Conservation (phyloP, 30 jellyfish, hydroid and myxozoan species). For the Aurelia sp. region DNA sequence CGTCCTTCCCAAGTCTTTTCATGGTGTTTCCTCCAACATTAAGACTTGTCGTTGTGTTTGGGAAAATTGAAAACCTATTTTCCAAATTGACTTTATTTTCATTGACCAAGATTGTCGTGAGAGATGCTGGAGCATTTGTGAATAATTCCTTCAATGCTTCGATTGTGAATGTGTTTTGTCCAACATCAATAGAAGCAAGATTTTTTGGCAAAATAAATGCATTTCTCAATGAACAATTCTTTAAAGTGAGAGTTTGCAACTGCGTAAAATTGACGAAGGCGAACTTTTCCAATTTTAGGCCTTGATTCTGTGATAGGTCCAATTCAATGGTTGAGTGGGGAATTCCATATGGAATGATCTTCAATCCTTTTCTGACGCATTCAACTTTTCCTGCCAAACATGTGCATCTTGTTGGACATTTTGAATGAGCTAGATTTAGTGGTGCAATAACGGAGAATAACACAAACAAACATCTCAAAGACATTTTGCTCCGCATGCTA, state of each 20-base stretch:
- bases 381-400: too few relatives aligned
- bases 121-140: background rate
- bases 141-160: constrained; percentile 4
- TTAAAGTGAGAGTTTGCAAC: constrained; percentile 3
- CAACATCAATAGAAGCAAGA: background rate
- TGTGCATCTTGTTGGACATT: too few relatives aligned
- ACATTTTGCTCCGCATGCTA: too few relatives aligned
- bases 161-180: background rate
- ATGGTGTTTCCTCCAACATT: constrained; percentile 9
- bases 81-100: background rate
- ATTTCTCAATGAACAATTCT: background rate
- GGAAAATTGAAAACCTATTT: constrained; percentile 9
- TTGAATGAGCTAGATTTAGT: too few relatives aligned
- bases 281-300: too few relatives aligned
- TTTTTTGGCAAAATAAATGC: constrained; percentile 4
- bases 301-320: too few relatives aligned
- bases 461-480: too few relatives aligned
- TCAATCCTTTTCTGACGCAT: too few relatives aligned
- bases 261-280: constrained; percentile 10
- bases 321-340: too few relatives aligned
- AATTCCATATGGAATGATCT: too few relatives aligned
- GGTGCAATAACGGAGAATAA: too few relatives aligned
- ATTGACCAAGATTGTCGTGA: background rate
- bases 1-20: background rate
- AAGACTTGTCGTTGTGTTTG: constrained; percentile 1